These are phyloP conservation scores for Glaucidium brasilianum DNA, from an alignment of 2,113 vertebrate species.

Conservation along the genomic window DNA sequence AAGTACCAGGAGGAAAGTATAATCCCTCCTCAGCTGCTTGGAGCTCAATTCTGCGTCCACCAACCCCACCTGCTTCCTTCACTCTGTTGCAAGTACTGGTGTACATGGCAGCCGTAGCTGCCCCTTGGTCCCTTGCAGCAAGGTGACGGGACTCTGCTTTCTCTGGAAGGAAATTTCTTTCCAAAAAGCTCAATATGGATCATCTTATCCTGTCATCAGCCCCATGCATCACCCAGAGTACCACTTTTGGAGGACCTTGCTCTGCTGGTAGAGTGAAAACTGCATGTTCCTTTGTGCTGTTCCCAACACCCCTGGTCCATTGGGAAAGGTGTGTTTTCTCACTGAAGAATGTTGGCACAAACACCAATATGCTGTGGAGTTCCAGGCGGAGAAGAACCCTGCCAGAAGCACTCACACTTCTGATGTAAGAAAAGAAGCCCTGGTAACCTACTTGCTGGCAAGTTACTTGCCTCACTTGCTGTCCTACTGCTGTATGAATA, in stretches of 20 bases:
- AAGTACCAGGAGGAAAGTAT: not conserved
- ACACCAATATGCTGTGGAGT: not conserved
- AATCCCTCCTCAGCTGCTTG: not conserved
- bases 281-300: not conserved
- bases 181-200: not conserved
- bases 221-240: accelerated
- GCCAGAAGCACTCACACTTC: not conserved
- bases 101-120: not conserved
- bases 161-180: not conserved
- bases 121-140: not conserved
- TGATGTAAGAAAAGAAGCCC: not conserved
- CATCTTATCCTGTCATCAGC: not conserved
- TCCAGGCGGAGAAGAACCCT: not conserved
- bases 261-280: not conserved
- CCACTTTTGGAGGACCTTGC: not conserved
- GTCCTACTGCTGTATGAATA: not conserved
- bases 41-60: not conserved
- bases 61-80: not conserved
- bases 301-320: not conserved
- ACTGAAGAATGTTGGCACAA: not conserved
- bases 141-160: not conserved
- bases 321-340: not conserved
- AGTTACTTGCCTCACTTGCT: not conserved
- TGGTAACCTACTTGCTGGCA: not conserved
- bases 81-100: not conserved